Evolutionary conservation across 2,113 vertebrate species (phyloP), one percentile per base, ranked within the genome.

Genomic region (Lampris megalopsis): DNA sequence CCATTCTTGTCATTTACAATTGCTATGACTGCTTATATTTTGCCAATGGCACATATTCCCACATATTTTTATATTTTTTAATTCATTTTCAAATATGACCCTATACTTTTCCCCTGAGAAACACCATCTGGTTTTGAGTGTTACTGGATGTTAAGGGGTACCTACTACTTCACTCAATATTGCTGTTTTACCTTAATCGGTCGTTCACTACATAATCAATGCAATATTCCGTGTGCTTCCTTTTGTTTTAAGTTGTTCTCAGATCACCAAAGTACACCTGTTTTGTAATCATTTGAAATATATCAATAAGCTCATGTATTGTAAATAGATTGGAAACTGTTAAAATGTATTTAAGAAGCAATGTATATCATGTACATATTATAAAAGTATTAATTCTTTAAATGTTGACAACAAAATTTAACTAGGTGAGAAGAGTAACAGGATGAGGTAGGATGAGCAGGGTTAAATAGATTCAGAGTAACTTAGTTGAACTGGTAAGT

Each of bases 301-400:
- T 87, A 88, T 68, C 87, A 83, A 92, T 92, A 93, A 92, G 91
- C 92, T 94, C 85, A 91, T 92, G 86, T 90, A 87, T 91, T 94
- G 94, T 94, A 94, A 93, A 95, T 95, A 94, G 88, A 90, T 72
- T 83, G 81, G 80, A 89, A 87, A 81, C 75, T 81, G 82, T 86
- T 71, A 75, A 90, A 89, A 79, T 88, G 88, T 94, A 94, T 93
- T 95, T 94, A 95, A 94, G 85, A 93, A 87, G 80, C 71, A 71
- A 75, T 94, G 93, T 93, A 93, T 94, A 92, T 94, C 92, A 89
- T 95, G 93, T 95, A 94, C 85, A 94, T 92, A 93, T 86, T 81
- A 91, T 91, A 82, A 85, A 80, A 83, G 80, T 87, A 88, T 88
- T 77, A 86, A 79, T 77, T 84, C 63, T 50, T 58, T 88, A 72